Conservation (phyloP, 2,113 vertebrate species). For the Trachemys scripta region DNA sequence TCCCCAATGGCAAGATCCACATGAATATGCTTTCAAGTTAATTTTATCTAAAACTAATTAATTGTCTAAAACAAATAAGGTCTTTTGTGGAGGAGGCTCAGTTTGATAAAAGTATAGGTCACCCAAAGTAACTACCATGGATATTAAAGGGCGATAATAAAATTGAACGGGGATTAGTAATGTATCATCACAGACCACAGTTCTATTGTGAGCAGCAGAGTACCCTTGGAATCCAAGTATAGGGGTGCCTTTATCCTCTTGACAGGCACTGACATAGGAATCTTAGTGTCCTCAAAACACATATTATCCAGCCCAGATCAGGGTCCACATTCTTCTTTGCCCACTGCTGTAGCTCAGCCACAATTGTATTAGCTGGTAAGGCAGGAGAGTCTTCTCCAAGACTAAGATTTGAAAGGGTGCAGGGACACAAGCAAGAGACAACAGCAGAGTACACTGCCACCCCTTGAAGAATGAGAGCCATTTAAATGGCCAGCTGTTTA, state of each 20-base stretch:
- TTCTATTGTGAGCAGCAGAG: neutral
- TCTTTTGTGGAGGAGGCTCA: neutral
- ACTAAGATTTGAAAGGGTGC: neutral
- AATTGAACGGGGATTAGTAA: neutral
- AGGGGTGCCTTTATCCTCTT: neutral
- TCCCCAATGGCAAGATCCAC: neutral
- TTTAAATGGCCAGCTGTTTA: slow-evolving; percentile 57
- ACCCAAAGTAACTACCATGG: neutral
- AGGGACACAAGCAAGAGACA: neutral
- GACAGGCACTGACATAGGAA: neutral
- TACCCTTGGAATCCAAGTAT: rapidly evolving
- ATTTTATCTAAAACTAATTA: neutral
- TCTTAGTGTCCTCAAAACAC: neutral
- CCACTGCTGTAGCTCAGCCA: neutral
- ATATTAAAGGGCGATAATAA: neutral
- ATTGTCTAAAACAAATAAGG: neutral
- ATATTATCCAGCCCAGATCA: neutral
- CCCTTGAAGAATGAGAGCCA: neutral
- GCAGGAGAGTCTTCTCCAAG: neutral
- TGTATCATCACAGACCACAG: neutral
- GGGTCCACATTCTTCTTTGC: neutral
- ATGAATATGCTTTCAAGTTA: neutral
- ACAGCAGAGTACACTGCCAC: neutral
- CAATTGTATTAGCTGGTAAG: neutral
- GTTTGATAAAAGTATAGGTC: neutral